These are phyloP conservation scores for Blennius ocellaris DNA, from an alignment of 2,113 vertebrate genomes.

Conservation along the genomic window DNA sequence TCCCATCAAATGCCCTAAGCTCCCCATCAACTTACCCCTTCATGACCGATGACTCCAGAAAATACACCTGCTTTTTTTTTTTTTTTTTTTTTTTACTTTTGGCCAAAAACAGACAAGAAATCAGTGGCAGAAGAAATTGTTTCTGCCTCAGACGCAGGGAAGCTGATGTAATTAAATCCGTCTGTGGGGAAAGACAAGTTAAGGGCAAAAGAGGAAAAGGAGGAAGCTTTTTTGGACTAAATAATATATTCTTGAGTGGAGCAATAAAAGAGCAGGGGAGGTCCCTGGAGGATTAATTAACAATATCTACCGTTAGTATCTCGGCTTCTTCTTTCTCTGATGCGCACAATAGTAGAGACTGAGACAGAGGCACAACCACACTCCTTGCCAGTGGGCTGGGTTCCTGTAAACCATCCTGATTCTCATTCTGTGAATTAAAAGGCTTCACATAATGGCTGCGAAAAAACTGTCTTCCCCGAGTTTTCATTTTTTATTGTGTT, in stretches of 20 bases:
- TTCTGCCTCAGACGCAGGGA: slow-evolving; percentile 5
- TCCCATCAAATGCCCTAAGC: slow-evolving; percentile 36
- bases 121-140: slow-evolving; percentile 40
- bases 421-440: slow-evolving; percentile 17
- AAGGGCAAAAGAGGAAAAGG: slow-evolving; percentile 3
- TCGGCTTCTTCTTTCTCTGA: slow-evolving; percentile 23
- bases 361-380: slow-evolving; percentile 36
- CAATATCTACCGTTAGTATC: slow-evolving; percentile 57
- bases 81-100: too few relatives aligned
- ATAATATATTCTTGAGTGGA: slow-evolving; percentile 49
- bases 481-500: neutral
- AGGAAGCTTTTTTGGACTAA: slow-evolving; percentile 23
- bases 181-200: slow-evolving; percentile 43
- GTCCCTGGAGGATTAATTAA: slow-evolving; percentile 76
- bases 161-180: slow-evolving; percentile 69
- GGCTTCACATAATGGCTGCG: neutral
- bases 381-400: neutral
- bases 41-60: slow-evolving; percentile 13
- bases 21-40: slow-evolving; percentile 14
- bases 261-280: slow-evolving; percentile 57
- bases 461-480: neutral
- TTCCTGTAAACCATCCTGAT: slow-evolving; percentile 14
- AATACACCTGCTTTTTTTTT: neutral
- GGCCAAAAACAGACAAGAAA: slow-evolving; percentile 52
- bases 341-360: slow-evolving; percentile 28